phyloP scores from a whole-genome alignment of 2,888 invertebrate species.

The Ephialtes manifestator region DNA sequence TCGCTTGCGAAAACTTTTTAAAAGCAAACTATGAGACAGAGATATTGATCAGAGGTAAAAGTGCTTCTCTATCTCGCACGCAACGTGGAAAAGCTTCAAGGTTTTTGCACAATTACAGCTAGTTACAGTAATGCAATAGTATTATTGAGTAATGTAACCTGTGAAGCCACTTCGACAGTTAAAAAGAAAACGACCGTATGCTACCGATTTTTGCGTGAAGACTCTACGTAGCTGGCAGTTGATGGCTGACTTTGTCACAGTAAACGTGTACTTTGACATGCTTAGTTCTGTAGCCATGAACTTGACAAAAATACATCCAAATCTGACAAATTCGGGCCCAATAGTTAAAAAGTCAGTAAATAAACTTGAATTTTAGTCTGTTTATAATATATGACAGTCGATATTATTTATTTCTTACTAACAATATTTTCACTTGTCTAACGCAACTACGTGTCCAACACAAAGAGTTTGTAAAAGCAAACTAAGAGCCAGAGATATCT shows the following conservation, averaged over 20 bases:
- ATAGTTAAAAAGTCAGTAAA: no score
- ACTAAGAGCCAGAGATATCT: no score
- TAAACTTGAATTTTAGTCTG: no score
- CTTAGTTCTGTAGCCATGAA: neutral
- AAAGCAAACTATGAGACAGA: neutral
- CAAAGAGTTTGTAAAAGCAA: no score
- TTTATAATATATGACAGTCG: no score
- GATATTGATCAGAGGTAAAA: neutral
- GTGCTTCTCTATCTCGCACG: neutral
- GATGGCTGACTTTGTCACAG: neutral
- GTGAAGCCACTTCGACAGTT: neutral
- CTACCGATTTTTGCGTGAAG: neutral
- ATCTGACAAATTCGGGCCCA: neutral
- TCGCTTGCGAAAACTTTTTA: neutral
- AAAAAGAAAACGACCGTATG: neutral
- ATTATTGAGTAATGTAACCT: neutral
- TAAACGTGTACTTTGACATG: no score
- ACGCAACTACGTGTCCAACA: no score
- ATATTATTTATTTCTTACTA: no score
- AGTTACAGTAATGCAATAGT: neutral
- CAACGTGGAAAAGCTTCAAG: neutral
- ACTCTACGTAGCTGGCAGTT: neutral
- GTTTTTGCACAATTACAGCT: neutral
- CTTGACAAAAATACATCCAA: neutral
- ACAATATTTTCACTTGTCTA: no score